phyloP scores from a whole-genome alignment of 2,113 vertebrate genomes.

The Dinomys branickii region DNA sequence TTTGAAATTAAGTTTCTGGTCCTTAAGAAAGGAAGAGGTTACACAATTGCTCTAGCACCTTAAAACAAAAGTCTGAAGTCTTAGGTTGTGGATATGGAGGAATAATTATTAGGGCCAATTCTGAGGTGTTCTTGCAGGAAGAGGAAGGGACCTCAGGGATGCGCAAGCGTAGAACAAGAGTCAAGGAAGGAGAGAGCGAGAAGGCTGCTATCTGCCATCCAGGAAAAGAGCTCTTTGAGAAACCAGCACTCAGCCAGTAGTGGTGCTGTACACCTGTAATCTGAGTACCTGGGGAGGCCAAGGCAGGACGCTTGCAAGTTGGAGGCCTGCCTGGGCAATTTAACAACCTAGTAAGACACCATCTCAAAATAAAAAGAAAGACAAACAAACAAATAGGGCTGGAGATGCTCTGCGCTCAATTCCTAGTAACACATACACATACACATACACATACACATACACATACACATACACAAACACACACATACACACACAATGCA shows the following conservation, averaged over 20 bases:
- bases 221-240: not conserved
- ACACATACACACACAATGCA: not conserved
- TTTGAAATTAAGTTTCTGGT: not conserved
- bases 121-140: not conserved
- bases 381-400: not conserved
- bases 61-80: too few species aligned
- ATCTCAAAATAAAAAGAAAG: not conserved
- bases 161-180: rapidly evolving
- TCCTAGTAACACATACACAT: not conserved
- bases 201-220: not conserved
- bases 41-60: not conserved
- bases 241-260: not conserved
- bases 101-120: not conserved
- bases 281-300: not conserved
- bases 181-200: not conserved
- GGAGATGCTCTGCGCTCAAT: not conserved
- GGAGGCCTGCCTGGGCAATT: not conserved
- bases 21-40: not conserved
- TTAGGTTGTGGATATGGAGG: not conserved
- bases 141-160: not conserved
- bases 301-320: not conserved
- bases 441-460: not conserved
- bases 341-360: not conserved
- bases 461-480: not conserved
- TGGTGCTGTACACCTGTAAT: not conserved